Evolutionary conservation across 2,797 vertebrate species (phyloP).

Genomic region (Catostomus latipinnis): DNA sequence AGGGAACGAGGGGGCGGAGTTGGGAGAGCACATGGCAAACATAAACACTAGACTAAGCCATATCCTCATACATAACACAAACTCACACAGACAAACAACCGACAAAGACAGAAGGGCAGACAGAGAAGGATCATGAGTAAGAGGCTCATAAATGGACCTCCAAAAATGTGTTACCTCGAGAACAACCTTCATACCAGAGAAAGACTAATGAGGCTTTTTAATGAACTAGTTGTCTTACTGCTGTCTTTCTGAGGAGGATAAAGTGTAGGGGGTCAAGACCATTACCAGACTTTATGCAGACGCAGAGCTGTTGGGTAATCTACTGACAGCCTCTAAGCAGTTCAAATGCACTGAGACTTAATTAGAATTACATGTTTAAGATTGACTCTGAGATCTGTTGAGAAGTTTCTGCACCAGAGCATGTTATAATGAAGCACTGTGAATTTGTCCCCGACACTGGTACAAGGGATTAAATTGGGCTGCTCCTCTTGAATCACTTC

Average conservation of each 20-base stretch:
- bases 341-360: slow-evolving; percentile 39
- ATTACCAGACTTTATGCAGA: slow-evolving; percentile 41
- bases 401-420: slow-evolving; percentile 14
- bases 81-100: too few species aligned
- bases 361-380: slow-evolving; percentile 40
- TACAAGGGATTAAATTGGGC: not conserved
- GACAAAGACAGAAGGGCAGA: too few species aligned
- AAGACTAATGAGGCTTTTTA: slow-evolving; percentile 56
- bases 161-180: slow-evolving; percentile 38
- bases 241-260: slow-evolving; percentile 28
- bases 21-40: too few species aligned
- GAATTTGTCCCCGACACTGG: not conserved
- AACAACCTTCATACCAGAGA: slow-evolving; percentile 43
- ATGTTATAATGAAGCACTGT: slow-evolving; percentile 31
- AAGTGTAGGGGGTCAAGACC: slow-evolving; percentile 41
- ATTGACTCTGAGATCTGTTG: slow-evolving; percentile 31
- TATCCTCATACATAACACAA: too few species aligned
- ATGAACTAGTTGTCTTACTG: slow-evolving; percentile 49
- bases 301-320: slow-evolving; percentile 36
- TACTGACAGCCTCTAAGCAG: slow-evolving; percentile 38
- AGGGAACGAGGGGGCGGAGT: too few species aligned
- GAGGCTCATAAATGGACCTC: slow-evolving; percentile 43
- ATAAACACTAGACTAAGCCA: too few species aligned
- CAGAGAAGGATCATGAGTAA: not conserved
- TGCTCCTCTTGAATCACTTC: slow-evolving; percentile 5